Conservation (phyloP, 92 coral and sea anemone species). For the Zoanthus sociatus region DNA sequence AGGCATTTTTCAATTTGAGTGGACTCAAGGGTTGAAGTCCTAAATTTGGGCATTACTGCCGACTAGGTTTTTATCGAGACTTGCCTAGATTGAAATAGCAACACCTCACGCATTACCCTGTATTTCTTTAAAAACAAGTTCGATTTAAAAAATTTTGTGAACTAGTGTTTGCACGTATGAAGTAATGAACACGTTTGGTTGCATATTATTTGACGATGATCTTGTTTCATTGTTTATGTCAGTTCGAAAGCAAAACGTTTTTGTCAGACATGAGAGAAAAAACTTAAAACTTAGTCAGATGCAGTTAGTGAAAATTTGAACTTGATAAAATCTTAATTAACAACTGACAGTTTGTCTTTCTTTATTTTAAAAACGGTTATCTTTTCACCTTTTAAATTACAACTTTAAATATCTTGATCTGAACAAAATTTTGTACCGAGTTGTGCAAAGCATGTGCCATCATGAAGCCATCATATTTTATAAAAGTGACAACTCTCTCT, state of each 20-base stretch:
- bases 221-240: too few species aligned
- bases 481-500: too few species aligned
- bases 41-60: neutral
- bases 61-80: neutral
- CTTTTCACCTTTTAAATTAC: neutral
- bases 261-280: too few species aligned
- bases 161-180: too few species aligned
- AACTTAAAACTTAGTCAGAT: neutral
- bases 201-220: too few species aligned
- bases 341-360: neutral
- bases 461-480: too few species aligned
- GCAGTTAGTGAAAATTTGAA: neutral
- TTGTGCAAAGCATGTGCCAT: too few species aligned
- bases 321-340: neutral
- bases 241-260: neutral
- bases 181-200: too few species aligned
- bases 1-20: constrained; percentile 10
- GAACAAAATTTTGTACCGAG: neutral
- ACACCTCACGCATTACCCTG: too few species aligned
- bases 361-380: neutral
- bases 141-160: too few species aligned
- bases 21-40: neutral
- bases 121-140: too few species aligned
- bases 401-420: neutral
- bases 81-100: neutral